Percentiles rank a stretch among this genome's conserved stretches.
These are phyloP conservation scores for Tenualosa ilisha DNA, from an alignment of 2,797 vertebrate genomes.

Conservation along the genomic window DNA sequence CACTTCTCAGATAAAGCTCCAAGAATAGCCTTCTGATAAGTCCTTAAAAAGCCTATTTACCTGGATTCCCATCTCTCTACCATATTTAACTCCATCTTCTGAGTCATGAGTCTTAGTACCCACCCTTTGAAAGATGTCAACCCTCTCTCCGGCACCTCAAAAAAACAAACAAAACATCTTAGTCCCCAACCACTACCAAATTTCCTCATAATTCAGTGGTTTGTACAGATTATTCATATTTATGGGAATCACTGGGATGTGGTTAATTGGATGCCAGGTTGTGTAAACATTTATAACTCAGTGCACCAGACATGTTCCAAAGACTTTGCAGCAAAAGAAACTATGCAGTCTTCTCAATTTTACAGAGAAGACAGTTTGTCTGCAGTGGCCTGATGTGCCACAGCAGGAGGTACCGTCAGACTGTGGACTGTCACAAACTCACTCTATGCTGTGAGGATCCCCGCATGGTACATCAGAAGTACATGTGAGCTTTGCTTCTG, in stretches of 20 bases:
- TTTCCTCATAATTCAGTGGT: not conserved
- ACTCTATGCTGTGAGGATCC: not conserved
- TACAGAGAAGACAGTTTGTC: not conserved
- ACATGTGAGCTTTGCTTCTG: not conserved
- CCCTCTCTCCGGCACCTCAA: no score
- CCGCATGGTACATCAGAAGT: not conserved
- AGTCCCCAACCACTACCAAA: no score
- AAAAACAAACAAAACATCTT: no score
- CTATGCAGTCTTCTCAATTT: not conserved
- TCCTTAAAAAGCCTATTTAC: no score
- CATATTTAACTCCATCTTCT: no score
- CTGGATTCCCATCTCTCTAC: no score
- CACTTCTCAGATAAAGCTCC: no score
- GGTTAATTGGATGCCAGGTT: not conserved
- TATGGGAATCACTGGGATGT: no score
- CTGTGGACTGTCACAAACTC: not conserved
- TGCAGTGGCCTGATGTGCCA: not conserved
- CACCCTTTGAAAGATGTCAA: no score
- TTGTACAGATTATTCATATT: slow-evolving; percentile 7
- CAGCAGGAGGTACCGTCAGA: not conserved
- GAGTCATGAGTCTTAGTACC: no score
- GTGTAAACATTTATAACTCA: not conserved
- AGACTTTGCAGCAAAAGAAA: not conserved
- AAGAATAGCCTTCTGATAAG: no score
- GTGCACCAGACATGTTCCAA: no score